Evolutionary conservation across 2,113 vertebrate genomes (phyloP), one percentile per base, ranked within the genome.

Genomic region (Condylura cristata): DNA sequence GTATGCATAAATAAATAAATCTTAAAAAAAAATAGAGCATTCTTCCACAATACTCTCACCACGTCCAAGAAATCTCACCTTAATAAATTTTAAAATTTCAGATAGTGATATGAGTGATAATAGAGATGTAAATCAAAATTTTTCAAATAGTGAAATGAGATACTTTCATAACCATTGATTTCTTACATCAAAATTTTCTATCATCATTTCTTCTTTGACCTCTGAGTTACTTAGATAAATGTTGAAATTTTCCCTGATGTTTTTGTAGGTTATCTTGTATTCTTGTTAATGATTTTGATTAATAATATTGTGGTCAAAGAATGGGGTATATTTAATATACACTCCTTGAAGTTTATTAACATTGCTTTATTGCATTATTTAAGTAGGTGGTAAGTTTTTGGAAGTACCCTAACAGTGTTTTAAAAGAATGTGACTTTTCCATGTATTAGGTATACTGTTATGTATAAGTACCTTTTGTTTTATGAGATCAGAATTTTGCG

Each of bases 301-400:
- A 26, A 46, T 56, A 80, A 20, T 8, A n/a, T 90, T 86, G n/a
- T 81, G 32, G 28, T 66, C 32, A 86, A 26, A 80, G 46, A 90
- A 65, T 81, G 39, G 46, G 41, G 1, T 88, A n/a, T 61, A 3
- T 89, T 28, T 66, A 39, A 44, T 80, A 65, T 1, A 74, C 56
- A 86, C 41, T 86, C 46, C 75, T 94, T 91, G 22, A 86, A 72
- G 32, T 86, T 63, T 74, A 14, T 72, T 87, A 53, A 39, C 90
- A 80, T 4, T 63, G 56, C 37, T 86, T 86, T 86, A n/a, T 89
- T 72, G 56, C 30, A 53, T 79, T 5, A 71, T 63, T n/a, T 53
- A 85, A 22, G 24, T 65, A 72, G 39, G 8, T 72, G 46, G 24
- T 80, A 34, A 66, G 46, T 63, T 80, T 90, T 80, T 65, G 65